Base-by-base conservation (phyloP, 1,140 invertebrate species). In the Reticulitermes speratus region DNA sequence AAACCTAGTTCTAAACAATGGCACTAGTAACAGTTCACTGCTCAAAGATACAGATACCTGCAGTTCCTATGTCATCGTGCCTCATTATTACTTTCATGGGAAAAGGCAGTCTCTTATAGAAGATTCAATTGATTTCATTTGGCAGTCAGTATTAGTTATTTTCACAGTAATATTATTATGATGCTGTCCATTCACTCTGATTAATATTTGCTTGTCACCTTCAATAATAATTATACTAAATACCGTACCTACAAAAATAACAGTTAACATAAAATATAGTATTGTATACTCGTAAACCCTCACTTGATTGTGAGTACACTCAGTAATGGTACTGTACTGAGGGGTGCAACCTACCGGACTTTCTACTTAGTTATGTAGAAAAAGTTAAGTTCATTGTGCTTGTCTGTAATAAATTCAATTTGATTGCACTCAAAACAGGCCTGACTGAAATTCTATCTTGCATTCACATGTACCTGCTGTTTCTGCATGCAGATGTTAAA, bases 201-300 rank as follows among this genome's bases (percentile, higher is more conserved):
- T 21, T 19, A 86, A 21, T 32, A 48, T 82, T 75, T 48, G 45
- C 55, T 32, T 48, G 21, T 25, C 21, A n/a, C 32, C 14, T 21
- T 38, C 32, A 65, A n/a, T 81, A 81, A 65, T 81, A 44, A 82
- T 75, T 30, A 86, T 44, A 32, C 82, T 86, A 86, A 45, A 82
- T 16, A 48, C 45, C 14, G 45, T 86, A 69, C 83, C 85, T 86
- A 86, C 85, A 86, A 86, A 86, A 86, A 86, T 86, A 86, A 83
- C 65, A 75, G 38, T 52, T 82, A 82, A 86, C 82, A 82, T 65
- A 86, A 86, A 86, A 86, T 86, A 86, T 86, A 86, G 55, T 86
- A 82, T 38, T 75, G 32, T 82, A 52, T 82, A 82, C 82, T 65
- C 75, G 14, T 44, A 44, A 59, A 44, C 44, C 65, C 59, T 85